phyloP scores from a whole-genome alignment of 2,113 vertebrate species.

The Montifringilla adamsi region DNA sequence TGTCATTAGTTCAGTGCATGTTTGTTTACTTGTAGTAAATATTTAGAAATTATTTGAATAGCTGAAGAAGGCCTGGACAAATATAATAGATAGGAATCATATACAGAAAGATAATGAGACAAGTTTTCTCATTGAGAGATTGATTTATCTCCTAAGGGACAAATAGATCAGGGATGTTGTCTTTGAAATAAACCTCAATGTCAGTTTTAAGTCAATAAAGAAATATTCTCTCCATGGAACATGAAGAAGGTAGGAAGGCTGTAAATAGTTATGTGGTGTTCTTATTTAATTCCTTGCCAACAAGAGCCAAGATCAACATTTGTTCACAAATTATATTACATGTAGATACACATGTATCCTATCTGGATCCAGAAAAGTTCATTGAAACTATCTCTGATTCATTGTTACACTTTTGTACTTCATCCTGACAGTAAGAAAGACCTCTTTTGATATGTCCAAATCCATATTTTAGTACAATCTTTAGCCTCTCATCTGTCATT shows the following conservation, averaged over 20 bases:
- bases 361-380: not conserved
- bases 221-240: not conserved
- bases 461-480: not conserved
- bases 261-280: not conserved
- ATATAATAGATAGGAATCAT: not conserved
- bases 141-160: not conserved
- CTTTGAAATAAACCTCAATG: not conserved
- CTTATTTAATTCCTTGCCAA: not conserved
- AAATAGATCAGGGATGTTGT: not conserved
- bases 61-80: not conserved
- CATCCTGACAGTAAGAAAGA: not conserved
- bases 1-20: not conserved
- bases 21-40: constrained; percentile 7
- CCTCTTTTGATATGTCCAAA: not conserved
- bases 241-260: not conserved
- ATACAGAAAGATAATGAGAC: not conserved
- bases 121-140: not conserved
- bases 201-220: not conserved
- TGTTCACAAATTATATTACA: not conserved
- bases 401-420: not conserved
- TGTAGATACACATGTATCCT: not conserved
- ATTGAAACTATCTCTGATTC: not conserved
- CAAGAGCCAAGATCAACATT: not conserved
- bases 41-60: not conserved
- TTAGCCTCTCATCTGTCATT: not conserved